Evolutionary conservation across 2,113 vertebrate species (phyloP), one percentile per base, ranked within the genome.

Genomic region (Strigops habroptila): DNA sequence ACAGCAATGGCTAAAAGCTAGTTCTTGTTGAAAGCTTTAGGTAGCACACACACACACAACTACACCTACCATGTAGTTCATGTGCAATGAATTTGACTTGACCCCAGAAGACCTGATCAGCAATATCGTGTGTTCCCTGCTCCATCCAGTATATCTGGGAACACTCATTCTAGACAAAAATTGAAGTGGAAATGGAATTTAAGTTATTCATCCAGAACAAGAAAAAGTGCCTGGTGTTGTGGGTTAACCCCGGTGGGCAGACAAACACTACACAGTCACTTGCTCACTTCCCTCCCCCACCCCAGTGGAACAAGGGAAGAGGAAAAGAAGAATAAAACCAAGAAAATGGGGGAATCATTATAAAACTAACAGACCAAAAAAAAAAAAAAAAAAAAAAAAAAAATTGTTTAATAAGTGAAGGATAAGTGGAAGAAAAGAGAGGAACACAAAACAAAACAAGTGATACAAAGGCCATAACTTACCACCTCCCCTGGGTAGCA

Each of bases 171-270:
- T 65, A 52, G 59, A 52, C 5, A 46, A 39, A 4, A 55, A 31
- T 23, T 31, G 62, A 33, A 52, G 12, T 18, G 14, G 12, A 65
- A 68, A 63, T 27, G 4, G 12, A 64, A 46, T 37, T 24, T 28
- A 76, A 37, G 23, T n/a, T 63, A n/a, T 31, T 70, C 9, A 75
- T 25, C 13, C 15, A 21, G 51, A 75, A 64, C 5, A 81, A 83
- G 46, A 25, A 52, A 27, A 68, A 39, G 9, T 11, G 10, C 30
- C 53, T 78, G 19, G 5, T 35, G 13, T 17, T 41, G 33, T 71
- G 24, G 22, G 22, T 82, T 70, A 67, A 44, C 7, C 7, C 4
- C 0, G 0, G 3, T 28, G n/a, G 24, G 18, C 41, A 82, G 28
- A 78, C 10, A 28, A 57, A 70, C 8, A 33, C 11, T 14, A 46